Evolutionary conservation across 2,113 vertebrate genomes (phyloP), one percentile per base, ranked within the genome.

Genomic region (Desmodus rotundus): DNA sequence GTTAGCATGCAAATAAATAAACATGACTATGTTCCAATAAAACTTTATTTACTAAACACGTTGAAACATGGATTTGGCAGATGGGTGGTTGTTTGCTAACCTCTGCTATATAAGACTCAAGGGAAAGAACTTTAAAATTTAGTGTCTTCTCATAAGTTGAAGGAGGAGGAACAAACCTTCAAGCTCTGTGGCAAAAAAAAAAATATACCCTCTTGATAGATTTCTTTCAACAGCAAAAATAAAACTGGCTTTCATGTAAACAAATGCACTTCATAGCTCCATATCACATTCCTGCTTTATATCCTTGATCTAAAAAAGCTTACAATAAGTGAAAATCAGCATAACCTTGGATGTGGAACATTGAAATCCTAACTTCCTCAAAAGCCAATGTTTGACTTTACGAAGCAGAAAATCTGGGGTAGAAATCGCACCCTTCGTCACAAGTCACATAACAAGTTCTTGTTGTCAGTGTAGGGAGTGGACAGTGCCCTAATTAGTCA

Each of bases 131-230:
- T 87, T 74, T 89, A 92, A 97, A 93, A 92, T 91, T 65, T 87
- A 89, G 89, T 73, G 15, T 78, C 63, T 86, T 97, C 76, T 84
- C 72, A 61, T 82, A 96, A 83, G 78, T 68, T 96, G 84, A 91
- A 96, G 94, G 90, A 97, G 92, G 72, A 97, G 89, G 93, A 98
- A 96, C 65, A 97, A 94, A 93, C 86, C 82, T 96, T 98, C 77
- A 92, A 96, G 67, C 36, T 96, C 74, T 38, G 24, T 47, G 81
- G 93, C 72, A 67, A 19, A 19, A 54, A 19, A 56, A 94, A 93
- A 58, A 24, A 24, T 26, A 58, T 19, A 93, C 54, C 73, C 73
- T 92, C 86, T 93, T 93, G 92, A 95, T 63, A 45, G 1, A 22
- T 93, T 93, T 95, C 81, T 96, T 97, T 91, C 86, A 92, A 94